Evolutionary conservation across 1,140 invertebrate genomes (phyloP), one percentile per base, ranked within the genome.

Genomic region (Megalopta genalis): DNA sequence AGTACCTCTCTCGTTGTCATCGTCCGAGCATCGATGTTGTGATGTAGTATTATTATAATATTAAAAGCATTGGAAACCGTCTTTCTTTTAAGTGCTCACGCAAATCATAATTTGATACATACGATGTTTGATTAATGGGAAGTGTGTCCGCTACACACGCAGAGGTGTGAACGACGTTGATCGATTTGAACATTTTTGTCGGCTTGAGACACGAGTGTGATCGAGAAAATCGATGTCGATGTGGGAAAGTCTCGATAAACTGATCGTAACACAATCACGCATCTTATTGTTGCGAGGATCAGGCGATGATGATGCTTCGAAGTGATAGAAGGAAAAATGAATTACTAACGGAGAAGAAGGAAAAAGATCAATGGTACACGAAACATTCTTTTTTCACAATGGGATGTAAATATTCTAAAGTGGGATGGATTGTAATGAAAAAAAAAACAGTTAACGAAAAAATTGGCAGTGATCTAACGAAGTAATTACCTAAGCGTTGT

Each of bases 61-160:
- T 70, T 84, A 70, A 85, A 77, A 21, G 84, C 76, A 86, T 88
- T 87, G 27, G 57, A 82, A 88, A 84, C 80, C 86, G 87, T 87
- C 83, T 74, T 71, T 57, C 21, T 57, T n/a, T 52, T 67, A 49
- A 49, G 14, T 60, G 65, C 52, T 46, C 42, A 80, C 63, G 52
- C 62, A 82, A 71, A 70, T 59, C 62, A 68, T 78, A 66, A 73
- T 83, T 82, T 84, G 64, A 70, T 74, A 82, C 63, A 39, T 74
- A 72, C 54, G 37, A 71, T 42, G 69, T 82, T 79, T 81, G 59
- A 68, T 65, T 73, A 79, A 77, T 79, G 57, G 18, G 54, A 78
- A 59, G 60, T 68, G n/a, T 52, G 25, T 54, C 63, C 52, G 57
- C 46, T 46, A 62, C 42, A 49, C 54, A 27, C 49, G 52, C 14